These are phyloP conservation scores for Emesis furor DNA, from an alignment of 2,888 invertebrate genomes.

Conservation along the genomic window DNA sequence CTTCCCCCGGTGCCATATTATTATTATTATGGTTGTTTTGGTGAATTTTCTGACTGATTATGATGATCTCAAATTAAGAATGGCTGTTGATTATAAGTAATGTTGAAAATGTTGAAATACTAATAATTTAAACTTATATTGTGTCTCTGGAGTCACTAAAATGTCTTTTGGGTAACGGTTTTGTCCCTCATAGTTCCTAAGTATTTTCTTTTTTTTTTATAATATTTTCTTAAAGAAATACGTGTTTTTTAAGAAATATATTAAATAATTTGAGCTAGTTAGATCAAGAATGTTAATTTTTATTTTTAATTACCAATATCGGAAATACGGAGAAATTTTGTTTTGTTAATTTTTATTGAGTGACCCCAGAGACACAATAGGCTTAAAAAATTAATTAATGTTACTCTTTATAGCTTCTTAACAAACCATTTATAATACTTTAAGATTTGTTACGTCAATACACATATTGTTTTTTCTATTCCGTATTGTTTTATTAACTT, in stretches of 20 bases:
- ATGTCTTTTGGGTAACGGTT: not conserved
- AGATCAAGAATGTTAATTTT: not conserved
- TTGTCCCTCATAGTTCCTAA: not conserved
- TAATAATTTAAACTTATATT: not conserved
- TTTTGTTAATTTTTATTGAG: not conserved
- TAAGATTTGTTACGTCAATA: not conserved
- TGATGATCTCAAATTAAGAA: not conserved
- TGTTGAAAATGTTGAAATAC: not conserved
- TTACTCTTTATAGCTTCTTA: not conserved
- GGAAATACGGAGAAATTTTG: not conserved
- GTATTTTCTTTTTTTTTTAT: not conserved
- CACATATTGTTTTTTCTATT: not conserved
- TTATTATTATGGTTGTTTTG: not conserved
- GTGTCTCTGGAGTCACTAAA: not conserved
- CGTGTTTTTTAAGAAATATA: not conserved
- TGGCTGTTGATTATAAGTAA: not conserved
- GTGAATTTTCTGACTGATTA: not conserved
- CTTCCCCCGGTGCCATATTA: not conserved
- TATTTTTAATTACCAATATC: not conserved
- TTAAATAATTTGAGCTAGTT: not conserved
- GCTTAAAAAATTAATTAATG: not conserved
- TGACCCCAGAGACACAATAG: slow-evolving; percentile 1
- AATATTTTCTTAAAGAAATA: not conserved
- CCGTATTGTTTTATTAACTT: not conserved
- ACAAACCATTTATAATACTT: not conserved